A percentile compares a stretch with the other conserved stretches of the same genome.
phyloP scores from a whole-genome alignment of 2,888 invertebrate species.

The Apodemia mormo region DNA sequence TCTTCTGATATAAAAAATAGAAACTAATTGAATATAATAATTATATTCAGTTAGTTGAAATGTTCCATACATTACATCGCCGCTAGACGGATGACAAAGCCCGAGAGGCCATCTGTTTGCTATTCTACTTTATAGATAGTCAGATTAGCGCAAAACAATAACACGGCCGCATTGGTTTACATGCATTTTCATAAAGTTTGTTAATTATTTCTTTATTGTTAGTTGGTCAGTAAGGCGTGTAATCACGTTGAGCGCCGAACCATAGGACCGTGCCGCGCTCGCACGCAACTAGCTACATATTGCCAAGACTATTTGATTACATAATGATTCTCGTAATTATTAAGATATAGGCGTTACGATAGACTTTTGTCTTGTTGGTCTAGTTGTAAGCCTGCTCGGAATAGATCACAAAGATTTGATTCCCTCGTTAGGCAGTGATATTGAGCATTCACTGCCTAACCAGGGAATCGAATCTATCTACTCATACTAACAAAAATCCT shows the following conservation, averaged over 20 bases:
- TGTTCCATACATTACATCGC: too few relatives aligned
- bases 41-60: too few relatives aligned
- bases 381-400: neutral
- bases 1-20: too few relatives aligned
- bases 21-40: too few relatives aligned
- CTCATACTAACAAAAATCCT: too few relatives aligned
- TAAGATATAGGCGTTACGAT: constrained; percentile 1
- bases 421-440: neutral
- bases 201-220: constrained; percentile 54
- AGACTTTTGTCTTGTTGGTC: neutral
- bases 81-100: too few relatives aligned
- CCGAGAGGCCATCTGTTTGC: neutral
- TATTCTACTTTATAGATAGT: neutral
- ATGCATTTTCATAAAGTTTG: constrained; percentile 18
- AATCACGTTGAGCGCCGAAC: constrained; percentile 63
- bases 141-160: neutral
- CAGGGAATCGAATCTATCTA: too few relatives aligned
- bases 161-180: neutral
- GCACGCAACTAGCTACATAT: constrained; percentile 47
- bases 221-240: constrained; percentile 68
- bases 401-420: neutral
- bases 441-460: too few relatives aligned
- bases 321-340: constrained; percentile 8
- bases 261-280: constrained; percentile 57
- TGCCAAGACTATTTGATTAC: neutral